Base-by-base conservation (phyloP, 2,888 invertebrate species). In the Caenorhabditis wallacei region DNA sequence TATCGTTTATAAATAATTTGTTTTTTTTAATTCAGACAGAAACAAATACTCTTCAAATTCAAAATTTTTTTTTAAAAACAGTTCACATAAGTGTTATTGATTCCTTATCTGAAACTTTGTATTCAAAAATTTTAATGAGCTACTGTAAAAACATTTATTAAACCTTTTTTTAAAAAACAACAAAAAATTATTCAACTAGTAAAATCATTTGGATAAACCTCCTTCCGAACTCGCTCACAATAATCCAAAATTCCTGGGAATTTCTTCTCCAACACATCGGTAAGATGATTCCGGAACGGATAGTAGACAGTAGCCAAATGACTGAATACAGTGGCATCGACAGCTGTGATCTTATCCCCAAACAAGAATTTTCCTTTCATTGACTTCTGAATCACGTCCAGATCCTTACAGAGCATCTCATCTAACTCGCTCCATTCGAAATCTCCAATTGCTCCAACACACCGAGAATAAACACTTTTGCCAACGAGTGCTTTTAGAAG, bases 291-390 rank as follows among this genome's bases (percentile, higher is more conserved):
- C 0, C n/a, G 56, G 30, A 56, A 56, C 26, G 69, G 69, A 57
- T 83, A 90, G 63, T 87, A 90, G 2, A 75, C 81, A 2, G 85
- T 71, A 18, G 86, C 88, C 22, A 90, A 57, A 35, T 90, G 89
- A 22, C 90, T 88, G 71, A 90, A 90, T 13, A 87, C 76, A 1
- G 89, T 80, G 46, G 88, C 90, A 57, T 90, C 90, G 8, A 85
- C 96, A 92, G 95, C 94, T 88, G 96, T 95, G 43, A 97, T 96
- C 92, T 96, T 96, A 92, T 97, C 96, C 68, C 98, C 97, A 92
- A 97, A 96, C 94, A 97, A 96, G 94, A 96, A 98, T 43, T 95
- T 95, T 93, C 96, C 69, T 10, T 18, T 46, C n/a, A 69, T 24
- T 7, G 46, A 26, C 8, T 69, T 16, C 35, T 56, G 69, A n/a